phyloP scores from a whole-genome alignment of 2,888 invertebrate species.

The Coremacera marginata region DNA sequence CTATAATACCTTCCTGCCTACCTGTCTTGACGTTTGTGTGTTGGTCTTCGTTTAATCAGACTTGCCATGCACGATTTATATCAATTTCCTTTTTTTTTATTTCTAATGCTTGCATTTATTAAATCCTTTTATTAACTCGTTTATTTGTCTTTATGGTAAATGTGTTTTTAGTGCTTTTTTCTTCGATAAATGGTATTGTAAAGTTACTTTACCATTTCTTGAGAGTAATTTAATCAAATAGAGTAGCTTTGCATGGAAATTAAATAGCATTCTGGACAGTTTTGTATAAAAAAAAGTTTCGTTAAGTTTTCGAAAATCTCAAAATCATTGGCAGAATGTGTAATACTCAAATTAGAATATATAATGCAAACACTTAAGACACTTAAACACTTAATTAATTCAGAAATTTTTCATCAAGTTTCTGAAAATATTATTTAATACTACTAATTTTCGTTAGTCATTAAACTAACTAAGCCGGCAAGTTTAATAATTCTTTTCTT shows the following conservation, averaged over 20 bases:
- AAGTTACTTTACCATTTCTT: background rate
- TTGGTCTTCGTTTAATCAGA: conserved; percentile 17
- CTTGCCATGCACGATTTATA: conserved; percentile 25
- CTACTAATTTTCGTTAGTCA: too few relatives aligned
- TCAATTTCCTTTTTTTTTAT: background rate
- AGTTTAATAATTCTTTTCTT: too few relatives aligned
- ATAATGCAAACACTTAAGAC: too few relatives aligned
- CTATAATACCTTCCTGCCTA: conserved; percentile 22
- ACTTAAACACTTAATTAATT: too few relatives aligned
- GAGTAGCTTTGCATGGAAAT: background rate
- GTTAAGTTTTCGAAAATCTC: background rate
- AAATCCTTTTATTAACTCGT: conserved; percentile 31
- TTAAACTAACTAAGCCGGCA: too few relatives aligned
- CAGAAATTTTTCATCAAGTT: background rate
- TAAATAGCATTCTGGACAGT: background rate
- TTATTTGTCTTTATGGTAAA: background rate
- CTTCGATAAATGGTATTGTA: background rate
- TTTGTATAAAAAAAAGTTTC: background rate
- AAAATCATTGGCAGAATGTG: background rate
- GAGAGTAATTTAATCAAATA: background rate
- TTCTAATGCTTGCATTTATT: conserved; percentile 12
- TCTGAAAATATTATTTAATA: background rate
- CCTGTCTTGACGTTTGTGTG: background rate
- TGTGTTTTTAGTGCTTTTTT: background rate
- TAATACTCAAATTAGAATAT: too few relatives aligned